These are phyloP conservation scores for Troides aeacus DNA, from an alignment of 2,888 invertebrate genomes.

Conservation along the genomic window DNA sequence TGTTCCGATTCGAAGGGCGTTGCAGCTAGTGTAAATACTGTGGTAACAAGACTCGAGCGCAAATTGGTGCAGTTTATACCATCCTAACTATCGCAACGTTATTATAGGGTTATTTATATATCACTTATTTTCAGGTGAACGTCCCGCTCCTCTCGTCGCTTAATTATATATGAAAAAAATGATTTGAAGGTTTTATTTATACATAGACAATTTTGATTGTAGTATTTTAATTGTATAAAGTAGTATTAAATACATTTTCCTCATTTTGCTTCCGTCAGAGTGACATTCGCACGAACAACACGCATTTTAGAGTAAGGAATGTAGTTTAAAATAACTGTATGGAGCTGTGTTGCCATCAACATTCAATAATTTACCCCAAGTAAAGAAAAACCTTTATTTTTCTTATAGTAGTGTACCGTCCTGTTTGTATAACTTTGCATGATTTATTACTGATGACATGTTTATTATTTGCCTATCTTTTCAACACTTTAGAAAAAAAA, in stretches of 20 bases:
- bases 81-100: no score
- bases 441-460: no score
- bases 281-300: slow-evolving; percentile 23
- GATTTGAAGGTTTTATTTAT: neutral
- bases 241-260: slow-evolving; percentile 18
- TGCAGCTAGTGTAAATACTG: no score
- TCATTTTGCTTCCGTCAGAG: slow-evolving; percentile 17
- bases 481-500: no score
- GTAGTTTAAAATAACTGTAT: slow-evolving; percentile 54
- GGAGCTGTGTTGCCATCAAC: slow-evolving; percentile 13
- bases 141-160: neutral
- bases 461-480: no score
- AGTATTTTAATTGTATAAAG: neutral
- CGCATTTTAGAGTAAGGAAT: slow-evolving; percentile 51
- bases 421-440: no score
- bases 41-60: no score
- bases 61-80: no score
- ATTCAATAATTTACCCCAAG: neutral
- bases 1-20: no score
- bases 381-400: neutral
- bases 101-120: no score
- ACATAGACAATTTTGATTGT: neutral
- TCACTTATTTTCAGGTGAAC: neutral
- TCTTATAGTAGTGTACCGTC: no score
- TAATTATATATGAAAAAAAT: neutral